phyloP scores from a whole-genome alignment of 1,140 invertebrate species.

The Heliothis virescens region DNA sequence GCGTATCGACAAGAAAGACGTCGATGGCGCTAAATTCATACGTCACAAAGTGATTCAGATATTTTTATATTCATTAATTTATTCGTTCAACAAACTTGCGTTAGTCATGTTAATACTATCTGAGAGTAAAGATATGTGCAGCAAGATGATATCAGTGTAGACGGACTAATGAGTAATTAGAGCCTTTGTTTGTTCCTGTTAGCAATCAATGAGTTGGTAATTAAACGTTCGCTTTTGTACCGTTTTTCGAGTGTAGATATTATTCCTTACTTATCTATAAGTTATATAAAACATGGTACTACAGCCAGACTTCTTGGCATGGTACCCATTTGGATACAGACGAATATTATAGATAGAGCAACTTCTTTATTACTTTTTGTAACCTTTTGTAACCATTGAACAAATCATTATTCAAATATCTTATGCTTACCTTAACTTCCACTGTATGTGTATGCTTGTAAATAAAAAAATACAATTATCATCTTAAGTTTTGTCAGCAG shows the following conservation, averaged over 20 bases:
- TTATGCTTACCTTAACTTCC: slow-evolving; percentile 26
- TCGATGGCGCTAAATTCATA: slow-evolving; percentile 16
- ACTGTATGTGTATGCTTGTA: slow-evolving; percentile 27
- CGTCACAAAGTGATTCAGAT: slow-evolving; percentile 46
- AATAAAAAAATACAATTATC: slow-evolving; percentile 7
- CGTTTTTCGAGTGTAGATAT: too few species aligned
- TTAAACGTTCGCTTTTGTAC: too few species aligned
- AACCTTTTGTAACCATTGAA: neutral
- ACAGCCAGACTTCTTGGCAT: too few species aligned
- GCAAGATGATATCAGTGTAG: slow-evolving; percentile 35
- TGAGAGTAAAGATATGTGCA: neutral
- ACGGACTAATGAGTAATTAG: slow-evolving; percentile 44
- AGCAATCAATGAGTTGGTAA: neutral
- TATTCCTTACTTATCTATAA: too few species aligned
- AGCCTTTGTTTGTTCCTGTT: slow-evolving; percentile 33
- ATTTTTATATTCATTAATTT: neutral
- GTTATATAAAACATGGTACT: too few species aligned
- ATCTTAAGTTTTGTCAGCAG: neutral
- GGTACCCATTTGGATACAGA: too few species aligned
- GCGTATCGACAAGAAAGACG: neutral
- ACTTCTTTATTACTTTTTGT: too few species aligned
- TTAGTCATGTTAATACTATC: neutral
- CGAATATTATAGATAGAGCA: too few species aligned
- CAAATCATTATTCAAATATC: neutral
- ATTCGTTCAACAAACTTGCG: neutral